Evolutionary conservation across 2,113 vertebrate species (phyloP), one percentile per base, ranked within the genome.

Genomic region (Chascanopsetta lugubris): DNA sequence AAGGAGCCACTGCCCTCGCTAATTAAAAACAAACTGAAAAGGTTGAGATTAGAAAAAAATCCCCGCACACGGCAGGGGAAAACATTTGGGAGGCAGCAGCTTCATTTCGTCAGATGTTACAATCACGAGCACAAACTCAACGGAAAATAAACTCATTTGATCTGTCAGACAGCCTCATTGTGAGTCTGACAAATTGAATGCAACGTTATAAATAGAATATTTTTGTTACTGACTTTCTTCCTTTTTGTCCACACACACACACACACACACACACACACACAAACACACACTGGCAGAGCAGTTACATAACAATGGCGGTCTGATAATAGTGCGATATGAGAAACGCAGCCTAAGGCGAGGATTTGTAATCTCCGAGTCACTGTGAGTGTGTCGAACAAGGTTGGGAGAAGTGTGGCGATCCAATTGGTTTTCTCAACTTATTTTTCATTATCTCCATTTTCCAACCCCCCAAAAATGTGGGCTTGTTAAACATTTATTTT

Each of bases 291-390:
- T 11, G 13, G 53, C 15, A 12, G 34, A 50, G 61, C 5, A 2
- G 59, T 77, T 81, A 81, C 13, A 5, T 63, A 85, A 79, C 50
- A 25, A 43, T 8, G 5, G 61, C 49, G 67, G 50, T 73, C 68
- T 83, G 75, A 79, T 68, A 47, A 83, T 42, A 58, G 61, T 61
- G 45, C n/a, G 58, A 83, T 84, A 70, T 8, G 22, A 71, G 53
- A 87, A 76, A 42, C 38, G 38, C 76, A 61, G 72, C 81, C 53
- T 0, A 20, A 60, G 71, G 81, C 72, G 4, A 62, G 53, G 59
- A 67, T 73, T 71, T 71, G 60, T 76, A 67, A 69, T 81, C 63
- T 71, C 36, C 11, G 17, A 48, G 42, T 56, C n/a, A 47, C 27
- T 34, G 53, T 43, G 38, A 8, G 21, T 56, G 60, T 46, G 42